Evolutionary conservation across 2,888 invertebrate species (phyloP).

Genomic region (Sarcophaga caerulescens): DNA sequence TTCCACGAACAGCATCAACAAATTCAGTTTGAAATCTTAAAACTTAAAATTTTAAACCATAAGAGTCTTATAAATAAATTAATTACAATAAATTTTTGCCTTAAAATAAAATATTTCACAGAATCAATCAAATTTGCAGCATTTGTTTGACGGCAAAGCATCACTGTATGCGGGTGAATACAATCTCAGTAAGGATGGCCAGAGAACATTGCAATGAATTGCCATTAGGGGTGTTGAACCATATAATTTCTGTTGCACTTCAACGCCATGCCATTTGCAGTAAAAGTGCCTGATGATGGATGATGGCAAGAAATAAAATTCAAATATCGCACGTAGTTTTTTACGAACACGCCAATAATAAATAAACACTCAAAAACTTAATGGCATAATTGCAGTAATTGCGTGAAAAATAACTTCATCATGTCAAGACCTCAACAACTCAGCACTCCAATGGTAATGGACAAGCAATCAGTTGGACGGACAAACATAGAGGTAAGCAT

Average conservation of each 20-base stretch:
- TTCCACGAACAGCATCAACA: too few species aligned
- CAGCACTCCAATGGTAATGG: neutral
- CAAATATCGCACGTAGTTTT: constrained; percentile 46
- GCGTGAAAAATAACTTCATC: constrained; percentile 74
- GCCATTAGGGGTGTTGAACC: constrained; percentile 8
- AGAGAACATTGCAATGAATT: neutral
- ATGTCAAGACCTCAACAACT: constrained; percentile 51
- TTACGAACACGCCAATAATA: constrained; percentile 42
- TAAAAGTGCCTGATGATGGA: constrained; percentile 25
- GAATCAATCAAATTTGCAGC: constrained; percentile 32
- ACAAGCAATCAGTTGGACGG: neutral
- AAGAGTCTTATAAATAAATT: neutral
- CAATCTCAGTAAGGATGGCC: neutral
- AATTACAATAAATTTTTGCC: neutral
- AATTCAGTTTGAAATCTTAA: too few species aligned
- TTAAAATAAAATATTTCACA: constrained; percentile 6
- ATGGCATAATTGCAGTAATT: constrained; percentile 72
- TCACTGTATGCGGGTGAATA: constrained; percentile 42
- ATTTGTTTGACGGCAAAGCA: neutral
- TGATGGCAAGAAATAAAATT: constrained; percentile 23
- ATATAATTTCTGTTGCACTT: constrained; percentile 51
- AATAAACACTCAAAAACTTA: constrained; percentile 66
- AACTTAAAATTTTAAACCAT: too few species aligned
- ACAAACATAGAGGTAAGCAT: constrained; percentile 10
- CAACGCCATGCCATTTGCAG: constrained; percentile 6